Conservation (phyloP, 2,888 invertebrate species). For the Volucella bombylans region DNA sequence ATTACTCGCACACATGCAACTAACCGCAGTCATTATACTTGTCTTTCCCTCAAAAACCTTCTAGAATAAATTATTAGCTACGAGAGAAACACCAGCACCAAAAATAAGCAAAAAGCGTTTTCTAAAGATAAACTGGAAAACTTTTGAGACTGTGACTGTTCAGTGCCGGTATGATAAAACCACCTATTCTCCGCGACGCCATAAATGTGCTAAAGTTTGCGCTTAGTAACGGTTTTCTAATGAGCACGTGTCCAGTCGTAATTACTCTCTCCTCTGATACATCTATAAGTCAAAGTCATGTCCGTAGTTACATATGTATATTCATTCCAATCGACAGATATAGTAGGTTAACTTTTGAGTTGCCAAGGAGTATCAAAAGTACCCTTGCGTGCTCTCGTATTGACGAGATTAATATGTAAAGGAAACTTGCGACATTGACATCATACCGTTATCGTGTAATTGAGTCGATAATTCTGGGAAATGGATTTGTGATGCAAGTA, state of each 20-base stretch:
- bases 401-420: conserved; percentile 47
- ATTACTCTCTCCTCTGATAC: conserved; percentile 40
- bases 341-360: conserved; percentile 21
- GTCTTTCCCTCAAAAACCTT: conserved; percentile 13
- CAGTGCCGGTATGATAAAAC: conserved; percentile 14
- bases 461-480: conserved; percentile 29
- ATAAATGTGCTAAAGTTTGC: conserved; percentile 37
- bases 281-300: conserved; percentile 20
- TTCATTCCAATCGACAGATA: conserved; percentile 31
- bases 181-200: conserved; percentile 11
- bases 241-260: conserved; percentile 55
- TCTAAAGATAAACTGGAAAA: conserved; percentile 56
- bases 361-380: conserved; percentile 7
- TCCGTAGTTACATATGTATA: background rate
- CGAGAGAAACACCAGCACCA: background rate
- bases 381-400: conserved; percentile 20
- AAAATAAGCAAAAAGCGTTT: conserved; percentile 47
- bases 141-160: conserved; percentile 57
- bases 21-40: conserved; percentile 54
- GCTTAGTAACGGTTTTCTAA: conserved; percentile 41
- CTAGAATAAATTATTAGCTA: conserved; percentile 65
- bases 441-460: conserved; percentile 13
- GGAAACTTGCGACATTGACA: conserved; percentile 8
- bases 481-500: background rate
- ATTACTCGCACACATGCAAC: conserved; percentile 62